phyloP scores from a whole-genome alignment of 2,888 invertebrate genomes.

The Heliconius sara region DNA sequence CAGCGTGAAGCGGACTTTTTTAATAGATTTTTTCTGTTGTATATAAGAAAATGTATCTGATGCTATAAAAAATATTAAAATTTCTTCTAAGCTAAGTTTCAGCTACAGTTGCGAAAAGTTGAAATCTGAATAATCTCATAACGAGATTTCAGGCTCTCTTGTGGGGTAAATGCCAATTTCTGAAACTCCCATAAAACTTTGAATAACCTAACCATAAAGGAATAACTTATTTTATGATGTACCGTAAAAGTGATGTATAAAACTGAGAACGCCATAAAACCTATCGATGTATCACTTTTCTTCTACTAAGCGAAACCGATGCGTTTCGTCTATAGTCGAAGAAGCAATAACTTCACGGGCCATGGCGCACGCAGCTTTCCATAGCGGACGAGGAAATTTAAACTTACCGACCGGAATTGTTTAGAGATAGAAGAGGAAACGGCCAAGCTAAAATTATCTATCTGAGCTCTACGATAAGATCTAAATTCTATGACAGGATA shows the following conservation, averaged over 20 bases:
- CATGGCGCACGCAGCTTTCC: conserved; percentile 62
- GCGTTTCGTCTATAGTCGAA: conserved; percentile 61
- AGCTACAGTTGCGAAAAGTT: neutral
- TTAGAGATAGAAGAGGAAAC: conserved; percentile 21
- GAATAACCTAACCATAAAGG: conserved; percentile 7
- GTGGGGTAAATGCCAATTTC: conserved; percentile 7
- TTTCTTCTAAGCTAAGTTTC: neutral
- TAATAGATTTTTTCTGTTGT: too few relatives aligned
- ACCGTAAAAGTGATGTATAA: conserved; percentile 4
- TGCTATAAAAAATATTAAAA: neutral
- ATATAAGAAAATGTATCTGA: too few relatives aligned
- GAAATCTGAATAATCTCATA: conserved; percentile 5
- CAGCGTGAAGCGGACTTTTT: too few relatives aligned
- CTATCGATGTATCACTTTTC: conserved; percentile 30
- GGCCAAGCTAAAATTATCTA: conserved; percentile 1
- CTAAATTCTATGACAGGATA: conserved; percentile 2
- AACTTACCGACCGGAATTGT: conserved; percentile 63
- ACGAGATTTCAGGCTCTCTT: neutral
- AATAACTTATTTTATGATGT: conserved; percentile 16
- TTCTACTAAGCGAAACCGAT: conserved; percentile 55
- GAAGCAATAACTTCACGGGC: conserved; percentile 69
- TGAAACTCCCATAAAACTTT: conserved; percentile 24
- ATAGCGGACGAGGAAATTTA: conserved; percentile 62
- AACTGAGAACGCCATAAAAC: conserved; percentile 20
- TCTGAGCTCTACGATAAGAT: neutral